These are phyloP conservation scores for Phymastichus coffea DNA, from an alignment of 1,140 invertebrate species.

Conservation along the genomic window DNA sequence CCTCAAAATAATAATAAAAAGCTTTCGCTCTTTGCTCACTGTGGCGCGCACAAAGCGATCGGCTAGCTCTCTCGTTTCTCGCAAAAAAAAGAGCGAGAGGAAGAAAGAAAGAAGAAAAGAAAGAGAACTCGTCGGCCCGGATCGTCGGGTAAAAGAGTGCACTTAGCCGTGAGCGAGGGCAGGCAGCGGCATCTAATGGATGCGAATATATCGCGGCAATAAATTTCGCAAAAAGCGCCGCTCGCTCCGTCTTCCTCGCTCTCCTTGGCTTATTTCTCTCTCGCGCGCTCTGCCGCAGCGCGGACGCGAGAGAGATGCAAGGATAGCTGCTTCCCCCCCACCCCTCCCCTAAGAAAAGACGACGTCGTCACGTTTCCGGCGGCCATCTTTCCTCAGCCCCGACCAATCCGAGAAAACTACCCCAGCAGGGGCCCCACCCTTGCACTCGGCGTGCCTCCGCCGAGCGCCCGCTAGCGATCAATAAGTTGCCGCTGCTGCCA, in stretches of 20 bases:
- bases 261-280: conserved; percentile 34
- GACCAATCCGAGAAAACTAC: conserved; percentile 51
- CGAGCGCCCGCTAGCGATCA: conserved; percentile 26
- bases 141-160: conserved; percentile 41
- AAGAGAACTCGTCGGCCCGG: conserved; percentile 17
- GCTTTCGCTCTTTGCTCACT: background rate
- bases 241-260: conserved; percentile 23
- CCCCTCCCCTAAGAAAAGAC: too few species aligned
- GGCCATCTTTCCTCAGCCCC: conserved; percentile 47
- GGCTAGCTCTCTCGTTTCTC: too few species aligned
- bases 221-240: conserved; percentile 55
- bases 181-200: conserved; percentile 52
- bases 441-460: background rate
- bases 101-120: background rate
- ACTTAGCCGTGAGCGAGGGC: conserved; percentile 38
- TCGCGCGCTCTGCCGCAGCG: background rate
- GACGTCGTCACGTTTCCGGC: conserved; percentile 33
- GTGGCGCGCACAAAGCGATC: background rate
- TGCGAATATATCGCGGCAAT: conserved; percentile 59
- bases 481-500: conserved; percentile 30
- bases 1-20: background rate
- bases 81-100: conserved; percentile 1
- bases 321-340: too few species aligned
- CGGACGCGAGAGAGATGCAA: background rate
- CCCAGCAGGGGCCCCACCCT: conserved; percentile 40